Percentiles rank a stretch among this genome's conserved stretches.
phyloP scores from a whole-genome alignment of 1,140 invertebrate species.

The Drosophila bifasciata region DNA sequence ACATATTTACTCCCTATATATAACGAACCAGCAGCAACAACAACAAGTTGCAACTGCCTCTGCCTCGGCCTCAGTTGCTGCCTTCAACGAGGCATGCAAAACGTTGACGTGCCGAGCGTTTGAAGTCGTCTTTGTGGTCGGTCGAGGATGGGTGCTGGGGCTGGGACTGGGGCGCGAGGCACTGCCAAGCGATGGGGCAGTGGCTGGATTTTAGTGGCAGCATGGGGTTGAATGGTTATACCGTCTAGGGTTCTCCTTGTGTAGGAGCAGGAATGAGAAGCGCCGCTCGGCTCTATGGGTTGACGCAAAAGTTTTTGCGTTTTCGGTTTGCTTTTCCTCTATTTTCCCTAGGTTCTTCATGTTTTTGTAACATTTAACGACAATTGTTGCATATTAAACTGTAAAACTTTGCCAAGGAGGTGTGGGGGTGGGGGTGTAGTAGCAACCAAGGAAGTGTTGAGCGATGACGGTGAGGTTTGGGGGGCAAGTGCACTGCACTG shows the following conservation, averaged over 20 bases:
- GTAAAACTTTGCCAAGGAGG: background rate
- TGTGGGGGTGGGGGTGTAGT: too few relatives aligned
- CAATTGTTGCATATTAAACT: slow-evolving; percentile 73
- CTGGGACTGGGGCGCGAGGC: background rate
- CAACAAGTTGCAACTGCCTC: slow-evolving; percentile 35
- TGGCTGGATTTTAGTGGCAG: background rate
- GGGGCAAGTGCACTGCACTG: too few relatives aligned
- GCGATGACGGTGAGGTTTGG: too few relatives aligned
- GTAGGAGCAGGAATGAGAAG: background rate
- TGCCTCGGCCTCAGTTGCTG: slow-evolving; percentile 22
- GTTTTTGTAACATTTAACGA: slow-evolving; percentile 50
- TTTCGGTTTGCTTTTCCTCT: slow-evolving; percentile 54
- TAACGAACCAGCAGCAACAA: slow-evolving; percentile 37
- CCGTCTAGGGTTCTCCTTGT: background rate
- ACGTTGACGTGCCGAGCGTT: slow-evolving; percentile 75
- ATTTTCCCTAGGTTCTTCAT: slow-evolving; percentile 9
- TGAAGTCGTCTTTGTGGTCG: slow-evolving; percentile 76
- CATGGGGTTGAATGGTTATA: background rate
- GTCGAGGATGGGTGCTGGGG: slow-evolving; percentile 30
- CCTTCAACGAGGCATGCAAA: slow-evolving; percentile 81
- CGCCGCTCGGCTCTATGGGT: background rate
- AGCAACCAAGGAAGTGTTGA: too few relatives aligned
- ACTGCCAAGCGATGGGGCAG: background rate
- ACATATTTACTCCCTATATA: slow-evolving; percentile 30
- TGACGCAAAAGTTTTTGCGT: slow-evolving; percentile 68